Evolutionary conservation across 1,140 invertebrate species (phyloP).

Genomic region (Bombus superbus): DNA sequence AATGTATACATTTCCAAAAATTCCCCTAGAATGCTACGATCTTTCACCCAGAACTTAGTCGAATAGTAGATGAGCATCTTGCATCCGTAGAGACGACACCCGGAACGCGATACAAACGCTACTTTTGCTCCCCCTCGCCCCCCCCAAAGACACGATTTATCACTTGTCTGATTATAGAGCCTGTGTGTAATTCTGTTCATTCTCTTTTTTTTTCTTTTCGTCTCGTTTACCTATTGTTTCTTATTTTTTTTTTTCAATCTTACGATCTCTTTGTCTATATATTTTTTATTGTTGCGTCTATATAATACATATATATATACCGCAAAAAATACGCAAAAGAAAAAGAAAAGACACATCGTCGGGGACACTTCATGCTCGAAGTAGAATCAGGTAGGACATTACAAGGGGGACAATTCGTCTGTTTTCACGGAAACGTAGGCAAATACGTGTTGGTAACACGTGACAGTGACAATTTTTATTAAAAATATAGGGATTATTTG

Average conservation of each 20-base stretch:
- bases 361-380: conserved; percentile 37
- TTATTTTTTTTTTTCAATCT: not conserved
- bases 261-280: not conserved
- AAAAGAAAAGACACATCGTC: conserved; percentile 45
- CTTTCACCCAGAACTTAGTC: conserved; percentile 38
- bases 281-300: not conserved
- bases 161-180: conserved; percentile 21
- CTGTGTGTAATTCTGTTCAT: conserved; percentile 12
- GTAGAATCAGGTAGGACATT: conserved; percentile 34
- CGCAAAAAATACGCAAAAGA: not conserved
- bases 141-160: not conserved
- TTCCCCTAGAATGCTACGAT: conserved; percentile 32
- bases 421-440: not conserved
- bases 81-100: conserved; percentile 61
- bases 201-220: too few species aligned
- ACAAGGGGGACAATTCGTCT: not conserved
- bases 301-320: not conserved
- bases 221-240: not conserved
- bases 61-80: conserved; percentile 70
- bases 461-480: not conserved
- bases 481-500: too few species aligned
- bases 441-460: not conserved
- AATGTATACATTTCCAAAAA: conserved; percentile 10
- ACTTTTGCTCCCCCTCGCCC: not conserved
- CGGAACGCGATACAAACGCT: conserved; percentile 3